Conservation (phyloP, 2,888 invertebrate species). For the Drosophila pseudotalamancana region DNA sequence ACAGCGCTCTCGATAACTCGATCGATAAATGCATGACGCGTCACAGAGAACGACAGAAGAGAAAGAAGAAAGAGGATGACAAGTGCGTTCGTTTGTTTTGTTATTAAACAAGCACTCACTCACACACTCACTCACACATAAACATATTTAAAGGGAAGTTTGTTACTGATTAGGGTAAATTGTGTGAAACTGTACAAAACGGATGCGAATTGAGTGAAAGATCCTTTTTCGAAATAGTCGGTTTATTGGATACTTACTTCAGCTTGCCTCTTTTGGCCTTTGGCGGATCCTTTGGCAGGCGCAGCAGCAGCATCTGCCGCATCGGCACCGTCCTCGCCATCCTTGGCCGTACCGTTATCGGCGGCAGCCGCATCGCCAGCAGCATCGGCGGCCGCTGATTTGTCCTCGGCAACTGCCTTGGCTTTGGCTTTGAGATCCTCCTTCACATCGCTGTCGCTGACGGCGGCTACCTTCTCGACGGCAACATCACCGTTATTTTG, state of each 20-base stretch:
- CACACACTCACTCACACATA: conserved; percentile 3
- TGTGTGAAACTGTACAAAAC: conserved; percentile 46
- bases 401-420: conserved; percentile 61
- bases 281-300: conserved; percentile 88
- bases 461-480: conserved; percentile 88
- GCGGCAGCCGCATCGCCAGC: conserved; percentile 81
- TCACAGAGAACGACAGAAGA: conserved; percentile 14
- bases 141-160: conserved; percentile 6
- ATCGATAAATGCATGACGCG: conserved; percentile 46
- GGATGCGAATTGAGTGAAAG: neutral
- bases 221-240: conserved; percentile 3
- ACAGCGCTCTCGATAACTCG: conserved; percentile 38
- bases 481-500: conserved; percentile 89
- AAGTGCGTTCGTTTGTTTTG: conserved; percentile 60
- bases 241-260: conserved; percentile 87
- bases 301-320: conserved; percentile 71
- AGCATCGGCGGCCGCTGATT: conserved; percentile 69
- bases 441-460: conserved; percentile 83
- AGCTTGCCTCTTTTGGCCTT: conserved; percentile 92
- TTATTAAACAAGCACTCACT: conserved; percentile 48
- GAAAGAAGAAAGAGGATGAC: conserved; percentile 21
- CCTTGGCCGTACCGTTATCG: conserved; percentile 81
- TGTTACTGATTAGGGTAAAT: conserved; percentile 30
- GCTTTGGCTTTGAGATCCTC: conserved; percentile 84
- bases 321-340: conserved; percentile 70